A percentile compares a stretch with the other conserved stretches of the same genome.
These are phyloP conservation scores for Montipora efflorescens DNA, from an alignment of 64 coral and sea anemone genomes.

Conservation along the genomic window DNA sequence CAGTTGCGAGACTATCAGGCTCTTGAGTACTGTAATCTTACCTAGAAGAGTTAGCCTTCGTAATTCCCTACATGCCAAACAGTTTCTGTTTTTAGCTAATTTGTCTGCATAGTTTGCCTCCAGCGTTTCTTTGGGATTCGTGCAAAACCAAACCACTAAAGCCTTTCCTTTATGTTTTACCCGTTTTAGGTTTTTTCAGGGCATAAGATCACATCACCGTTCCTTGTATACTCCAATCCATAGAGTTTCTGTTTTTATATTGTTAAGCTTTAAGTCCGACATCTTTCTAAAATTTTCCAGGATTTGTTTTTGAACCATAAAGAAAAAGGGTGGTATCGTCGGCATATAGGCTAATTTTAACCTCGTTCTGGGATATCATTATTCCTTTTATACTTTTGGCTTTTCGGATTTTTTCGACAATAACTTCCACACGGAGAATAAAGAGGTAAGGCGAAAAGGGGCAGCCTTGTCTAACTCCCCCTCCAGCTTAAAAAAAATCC, in stretches of 20 bases:
- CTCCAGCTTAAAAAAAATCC: no score
- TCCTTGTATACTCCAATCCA: neutral
- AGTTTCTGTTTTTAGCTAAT: no score
- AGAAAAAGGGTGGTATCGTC: conserved; percentile 13
- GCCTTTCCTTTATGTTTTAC: neutral
- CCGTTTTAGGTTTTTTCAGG: neutral
- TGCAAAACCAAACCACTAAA: neutral
- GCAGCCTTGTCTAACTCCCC: no score
- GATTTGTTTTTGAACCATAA: neutral
- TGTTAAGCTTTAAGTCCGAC: no score
- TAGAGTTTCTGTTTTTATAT: neutral
- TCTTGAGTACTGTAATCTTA: conserved; percentile 6
- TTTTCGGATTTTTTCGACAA: no score
- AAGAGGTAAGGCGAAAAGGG: no score
- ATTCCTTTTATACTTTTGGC: conserved; percentile 6
- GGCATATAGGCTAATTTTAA: neutral
- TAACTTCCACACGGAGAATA: no score
- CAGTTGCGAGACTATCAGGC: conserved; percentile 16
- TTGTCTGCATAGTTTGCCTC: no score
- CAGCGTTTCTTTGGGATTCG: neutral
- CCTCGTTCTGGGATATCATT: neutral
- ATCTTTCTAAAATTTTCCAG: no score
- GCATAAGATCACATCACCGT: neutral
- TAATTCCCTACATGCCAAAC: conserved; percentile 4
- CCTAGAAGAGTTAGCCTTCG: neutral